Conservation (phyloP, 2,888 invertebrate species). For the Disparrhopalites patrizii region DNA sequence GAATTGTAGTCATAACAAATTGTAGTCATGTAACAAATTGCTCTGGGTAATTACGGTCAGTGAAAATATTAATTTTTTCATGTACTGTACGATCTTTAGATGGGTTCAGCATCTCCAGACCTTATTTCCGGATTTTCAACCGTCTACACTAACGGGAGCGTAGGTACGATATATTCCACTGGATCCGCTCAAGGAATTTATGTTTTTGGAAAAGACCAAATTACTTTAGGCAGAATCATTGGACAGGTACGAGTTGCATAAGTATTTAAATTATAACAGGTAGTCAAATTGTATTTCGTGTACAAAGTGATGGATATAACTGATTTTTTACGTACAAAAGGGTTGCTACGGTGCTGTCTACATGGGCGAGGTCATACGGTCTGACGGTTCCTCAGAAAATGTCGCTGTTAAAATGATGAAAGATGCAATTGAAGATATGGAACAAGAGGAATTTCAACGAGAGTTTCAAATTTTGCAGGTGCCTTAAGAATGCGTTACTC, state of each 20-base stretch:
- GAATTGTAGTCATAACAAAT: background rate
- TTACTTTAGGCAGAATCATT: slow-evolving; percentile 61
- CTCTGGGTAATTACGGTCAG: background rate
- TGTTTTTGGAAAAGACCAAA: slow-evolving; percentile 56
- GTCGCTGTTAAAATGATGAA: slow-evolving; percentile 53
- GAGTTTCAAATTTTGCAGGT: slow-evolving; percentile 88
- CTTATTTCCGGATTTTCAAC: slow-evolving; percentile 46
- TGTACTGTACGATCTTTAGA: too few species aligned
- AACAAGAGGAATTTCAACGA: slow-evolving; percentile 66
- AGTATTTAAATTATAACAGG: too few species aligned
- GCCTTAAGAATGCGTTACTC: slow-evolving; percentile 27
- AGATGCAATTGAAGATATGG: slow-evolving; percentile 54
- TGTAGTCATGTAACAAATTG: background rate
- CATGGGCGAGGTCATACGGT: slow-evolving; percentile 58
- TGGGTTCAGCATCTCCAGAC: slow-evolving; percentile 46
- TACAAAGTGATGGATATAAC: too few species aligned
- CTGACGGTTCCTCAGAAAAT: slow-evolving; percentile 47
- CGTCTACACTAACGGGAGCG: slow-evolving; percentile 44
- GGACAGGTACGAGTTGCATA: slow-evolving; percentile 59
- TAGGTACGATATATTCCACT: slow-evolving; percentile 44
- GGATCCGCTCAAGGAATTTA: slow-evolving; percentile 48
- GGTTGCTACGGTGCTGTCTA: slow-evolving; percentile 86
- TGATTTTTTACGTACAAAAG: too few species aligned
- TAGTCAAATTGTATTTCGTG: too few species aligned
- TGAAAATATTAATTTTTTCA: background rate